Base-by-base conservation (phyloP, 2,113 vertebrate genomes). In the Ailurus styani region DNA sequence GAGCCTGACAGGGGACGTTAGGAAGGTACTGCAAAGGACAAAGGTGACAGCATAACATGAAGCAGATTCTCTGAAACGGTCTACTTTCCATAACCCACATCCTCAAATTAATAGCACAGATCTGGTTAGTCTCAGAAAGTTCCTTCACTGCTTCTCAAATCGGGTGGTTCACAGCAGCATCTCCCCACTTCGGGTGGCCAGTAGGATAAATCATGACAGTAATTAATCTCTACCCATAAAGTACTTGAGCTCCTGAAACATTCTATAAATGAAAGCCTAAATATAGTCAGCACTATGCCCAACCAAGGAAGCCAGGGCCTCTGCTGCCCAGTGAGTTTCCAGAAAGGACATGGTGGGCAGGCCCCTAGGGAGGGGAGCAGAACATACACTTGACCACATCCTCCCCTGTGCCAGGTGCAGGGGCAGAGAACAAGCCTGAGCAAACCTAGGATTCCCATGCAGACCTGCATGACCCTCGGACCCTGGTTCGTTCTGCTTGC, bases 141-240 rank as follows among this genome's bases (percentile, higher is more conserved):
- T 40, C 50, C 23, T 87, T 54, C 84, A 78, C 3, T 42, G 64
- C 31, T 60, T 90, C 72, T 95, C 72, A 95, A 84, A 84, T 37
- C 31, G 15, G 3, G 50, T 55, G 34, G 54, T 25, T 60, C 77
- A 64, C 4, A 60, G 40, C 37, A 82, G 31, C 57, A 50, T 62
- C 87, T 95, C 85, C 29, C 25, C 77, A 75, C 54, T 31, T 50
- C 84, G 68, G 45, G 54, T 60, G 37, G 82, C 31, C 52, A 93
- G 42, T 47, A 21, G 55, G 78, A 73, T 68, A 68, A 89, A 84
- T 89, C 47, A 79, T 25, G 34, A 70, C 6, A 87, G 47, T 29
- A 62, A 83, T 78, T 93, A 78, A 79, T 64, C 72, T 86, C 27
- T 87, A 54, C 29, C 68, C 73, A 95, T 81, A 78, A 93, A 96